Conservation (phyloP, 2,888 invertebrate genomes). For the Lagria hirta region DNA sequence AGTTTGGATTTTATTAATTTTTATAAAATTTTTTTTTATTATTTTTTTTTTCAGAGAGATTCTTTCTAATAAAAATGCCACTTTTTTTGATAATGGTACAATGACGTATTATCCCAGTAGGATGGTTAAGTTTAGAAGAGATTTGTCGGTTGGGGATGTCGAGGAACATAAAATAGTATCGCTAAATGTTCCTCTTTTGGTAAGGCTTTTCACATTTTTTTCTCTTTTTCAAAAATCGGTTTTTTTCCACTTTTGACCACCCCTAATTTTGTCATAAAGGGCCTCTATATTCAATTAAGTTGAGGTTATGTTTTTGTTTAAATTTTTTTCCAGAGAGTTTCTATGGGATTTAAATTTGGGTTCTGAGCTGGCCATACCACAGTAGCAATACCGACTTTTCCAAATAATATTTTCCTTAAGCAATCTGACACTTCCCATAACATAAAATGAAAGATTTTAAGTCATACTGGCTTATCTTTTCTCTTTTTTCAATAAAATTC, state of each 20-base stretch:
- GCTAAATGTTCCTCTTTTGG: slow-evolving; percentile 73
- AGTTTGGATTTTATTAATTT: slow-evolving; percentile 50
- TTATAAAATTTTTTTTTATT: slow-evolving; percentile 11
- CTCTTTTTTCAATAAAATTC: no score
- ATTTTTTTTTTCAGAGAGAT: slow-evolving; percentile 61
- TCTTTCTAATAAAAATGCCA: slow-evolving; percentile 66
- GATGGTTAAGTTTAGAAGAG: slow-evolving; percentile 61
- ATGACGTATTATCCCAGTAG: slow-evolving; percentile 66
- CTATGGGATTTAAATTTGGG: no score
- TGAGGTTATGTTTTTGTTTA: no score
- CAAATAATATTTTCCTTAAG: no score
- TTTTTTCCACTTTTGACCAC: background rate
- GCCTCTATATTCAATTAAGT: no score
- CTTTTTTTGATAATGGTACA: slow-evolving; percentile 66
- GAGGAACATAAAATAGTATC: slow-evolving; percentile 61
- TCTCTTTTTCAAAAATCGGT: slow-evolving; percentile 2
- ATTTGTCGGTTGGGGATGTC: slow-evolving; percentile 68
- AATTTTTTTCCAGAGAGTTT: no score
- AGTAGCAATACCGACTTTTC: no score
- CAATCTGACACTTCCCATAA: no score
- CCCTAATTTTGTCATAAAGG: background rate
- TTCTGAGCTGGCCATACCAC: no score
- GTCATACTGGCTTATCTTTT: no score
- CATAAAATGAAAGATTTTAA: no score
- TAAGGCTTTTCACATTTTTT: slow-evolving; percentile 55